These are phyloP conservation scores for Liopterus haemorrhoidalis DNA, from an alignment of 2,888 invertebrate genomes.

Conservation along the genomic window DNA sequence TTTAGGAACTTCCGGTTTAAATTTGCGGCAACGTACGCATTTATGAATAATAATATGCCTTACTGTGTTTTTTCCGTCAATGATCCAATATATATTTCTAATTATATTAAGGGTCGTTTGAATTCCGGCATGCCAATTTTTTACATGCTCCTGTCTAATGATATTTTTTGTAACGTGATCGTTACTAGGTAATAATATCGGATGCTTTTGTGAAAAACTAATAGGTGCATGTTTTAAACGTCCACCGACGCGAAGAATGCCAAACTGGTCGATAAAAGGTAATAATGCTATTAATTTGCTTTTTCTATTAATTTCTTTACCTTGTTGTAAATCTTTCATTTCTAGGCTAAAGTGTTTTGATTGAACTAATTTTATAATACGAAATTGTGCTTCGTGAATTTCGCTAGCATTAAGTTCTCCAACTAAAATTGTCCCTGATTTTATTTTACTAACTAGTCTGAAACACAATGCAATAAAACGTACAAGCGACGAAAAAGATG, in stretches of 20 bases:
- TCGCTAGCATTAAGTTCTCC: too few species aligned
- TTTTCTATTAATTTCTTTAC: too few species aligned
- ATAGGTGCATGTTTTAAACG: constrained; percentile 21
- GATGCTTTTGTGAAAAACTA: constrained; percentile 24
- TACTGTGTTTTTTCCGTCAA: constrained; percentile 24
- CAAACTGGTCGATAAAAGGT: constrained; percentile 18
- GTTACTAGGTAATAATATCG: constrained; percentile 24
- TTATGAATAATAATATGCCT: constrained; percentile 19
- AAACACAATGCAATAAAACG: too few species aligned
- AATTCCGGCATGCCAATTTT: constrained; percentile 27
- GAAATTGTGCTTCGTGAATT: too few species aligned
- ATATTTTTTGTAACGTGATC: constrained; percentile 23
- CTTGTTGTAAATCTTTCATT: too few species aligned
- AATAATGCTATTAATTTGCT: neutral
- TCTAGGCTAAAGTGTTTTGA: too few species aligned
- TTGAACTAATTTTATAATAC: too few species aligned
- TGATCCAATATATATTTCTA: constrained; percentile 30
- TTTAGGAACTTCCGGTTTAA: constrained; percentile 1
- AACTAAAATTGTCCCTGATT: too few species aligned
- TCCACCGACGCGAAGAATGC: constrained; percentile 27
- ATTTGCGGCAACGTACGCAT: constrained; percentile 24
- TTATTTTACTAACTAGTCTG: too few species aligned
- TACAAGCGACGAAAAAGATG: too few species aligned
- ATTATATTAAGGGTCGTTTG: constrained; percentile 23
- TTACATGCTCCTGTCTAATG: constrained; percentile 17